These are phyloP conservation scores for Eugnorisma glareosa DNA, from an alignment of 2,888 invertebrate genomes.

Conservation along the genomic window DNA sequence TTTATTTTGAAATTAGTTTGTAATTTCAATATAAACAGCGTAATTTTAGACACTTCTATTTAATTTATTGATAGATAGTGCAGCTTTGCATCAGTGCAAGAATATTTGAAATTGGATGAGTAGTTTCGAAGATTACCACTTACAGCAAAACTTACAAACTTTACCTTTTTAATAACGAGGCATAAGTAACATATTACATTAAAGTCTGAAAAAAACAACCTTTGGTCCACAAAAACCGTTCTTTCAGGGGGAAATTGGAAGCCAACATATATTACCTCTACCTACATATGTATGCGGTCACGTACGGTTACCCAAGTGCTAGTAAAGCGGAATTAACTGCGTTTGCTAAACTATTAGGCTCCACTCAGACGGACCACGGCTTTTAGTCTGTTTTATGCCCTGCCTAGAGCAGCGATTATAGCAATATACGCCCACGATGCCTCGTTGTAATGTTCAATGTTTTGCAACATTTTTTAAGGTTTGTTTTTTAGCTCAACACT, in stretches of 20 bases:
- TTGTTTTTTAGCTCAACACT: slow-evolving; percentile 2
- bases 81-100: not conserved
- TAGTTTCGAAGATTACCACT: not conserved
- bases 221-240: not conserved
- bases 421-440: slow-evolving; percentile 15
- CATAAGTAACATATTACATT: not conserved
- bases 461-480: slow-evolving; percentile 10
- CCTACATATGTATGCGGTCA: slow-evolving; percentile 19
- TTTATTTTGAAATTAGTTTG: too few species aligned
- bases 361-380: slow-evolving; percentile 57
- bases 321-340: slow-evolving; percentile 65
- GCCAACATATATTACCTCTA: slow-evolving; percentile 4
- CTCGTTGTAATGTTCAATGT: slow-evolving; percentile 3
- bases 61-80: too few species aligned
- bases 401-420: slow-evolving; percentile 24
- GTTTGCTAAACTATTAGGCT: slow-evolving; percentile 69
- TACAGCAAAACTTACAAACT: not conserved
- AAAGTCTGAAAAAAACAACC: not conserved
- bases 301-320: slow-evolving; percentile 51
- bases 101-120: not conserved
- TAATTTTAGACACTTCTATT: too few species aligned
- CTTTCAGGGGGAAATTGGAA: not conserved
- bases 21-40: too few species aligned
- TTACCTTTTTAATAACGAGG: not conserved
- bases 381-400: slow-evolving; percentile 45